phyloP scores from a whole-genome alignment of 2,113 vertebrate species.

The Hymenochirus boettgeri region DNA sequence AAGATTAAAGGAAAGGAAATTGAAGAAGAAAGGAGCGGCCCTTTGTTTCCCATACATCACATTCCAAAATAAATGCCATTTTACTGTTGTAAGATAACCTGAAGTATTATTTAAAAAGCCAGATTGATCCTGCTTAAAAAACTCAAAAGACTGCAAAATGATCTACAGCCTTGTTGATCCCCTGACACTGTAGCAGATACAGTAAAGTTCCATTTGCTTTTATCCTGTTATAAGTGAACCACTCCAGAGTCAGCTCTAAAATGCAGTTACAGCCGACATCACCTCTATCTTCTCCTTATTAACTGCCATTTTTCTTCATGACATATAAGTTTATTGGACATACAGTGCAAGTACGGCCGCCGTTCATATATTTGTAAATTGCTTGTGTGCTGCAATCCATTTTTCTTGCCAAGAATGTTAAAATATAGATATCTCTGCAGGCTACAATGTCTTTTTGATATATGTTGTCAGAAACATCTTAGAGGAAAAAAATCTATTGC shows the following conservation, averaged over 20 bases:
- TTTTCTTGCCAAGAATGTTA: no score
- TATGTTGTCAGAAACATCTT: no score
- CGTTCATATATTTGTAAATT: background rate
- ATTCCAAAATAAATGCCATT: constrained; percentile 24
- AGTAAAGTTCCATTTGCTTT: background rate
- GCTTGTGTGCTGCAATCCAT: no score
- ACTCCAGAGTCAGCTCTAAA: constrained; percentile 4
- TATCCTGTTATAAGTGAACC: constrained; percentile 1
- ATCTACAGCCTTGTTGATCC: constrained; percentile 17
- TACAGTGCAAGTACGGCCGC: background rate
- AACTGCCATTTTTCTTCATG: background rate
- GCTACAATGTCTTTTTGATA: no score
- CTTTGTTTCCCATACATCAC: constrained; percentile 27
- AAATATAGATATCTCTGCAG: no score
- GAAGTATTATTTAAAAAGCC: constrained; percentile 28
- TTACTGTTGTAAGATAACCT: constrained; percentile 25
- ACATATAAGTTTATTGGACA: background rate
- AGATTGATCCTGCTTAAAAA: constrained; percentile 26
- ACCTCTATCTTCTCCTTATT: constrained; percentile 19
- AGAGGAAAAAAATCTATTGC: no score
- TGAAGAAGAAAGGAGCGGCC: constrained; percentile 14
- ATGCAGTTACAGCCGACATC: constrained; percentile 8
- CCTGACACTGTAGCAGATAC: constrained; percentile 20
- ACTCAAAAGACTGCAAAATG: constrained; percentile 14
- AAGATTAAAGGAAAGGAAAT: constrained; percentile 34